Conservation (phyloP, 2,888 invertebrate species). For the Heliconius erato region DNA sequence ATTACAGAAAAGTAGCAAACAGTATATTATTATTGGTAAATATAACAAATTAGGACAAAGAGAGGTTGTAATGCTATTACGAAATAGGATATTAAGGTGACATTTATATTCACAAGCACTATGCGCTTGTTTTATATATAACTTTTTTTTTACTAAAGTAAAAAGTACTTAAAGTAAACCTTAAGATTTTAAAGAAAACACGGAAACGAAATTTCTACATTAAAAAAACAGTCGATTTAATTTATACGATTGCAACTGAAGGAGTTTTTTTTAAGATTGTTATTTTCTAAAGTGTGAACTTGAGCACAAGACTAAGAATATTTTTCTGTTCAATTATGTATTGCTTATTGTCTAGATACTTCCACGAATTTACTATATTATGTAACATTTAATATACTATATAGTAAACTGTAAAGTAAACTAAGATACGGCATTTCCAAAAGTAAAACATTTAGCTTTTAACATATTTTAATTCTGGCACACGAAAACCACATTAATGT, state of each 20-base stretch:
- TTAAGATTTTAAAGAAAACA: neutral
- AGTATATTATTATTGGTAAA: too few relatives aligned
- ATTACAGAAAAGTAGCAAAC: too few relatives aligned
- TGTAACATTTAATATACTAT: neutral
- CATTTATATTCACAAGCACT: too few relatives aligned
- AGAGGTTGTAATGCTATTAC: too few relatives aligned
- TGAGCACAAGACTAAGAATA: neutral
- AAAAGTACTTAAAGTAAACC: too few relatives aligned
- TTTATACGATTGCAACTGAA: neutral
- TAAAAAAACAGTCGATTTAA: neutral
- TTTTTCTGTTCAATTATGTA: neutral
- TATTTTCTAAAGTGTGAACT: neutral
- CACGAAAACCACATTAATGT: slow-evolving; percentile 28
- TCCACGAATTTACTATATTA: neutral
- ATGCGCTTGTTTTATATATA: too few relatives aligned
- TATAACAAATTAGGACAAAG: too few relatives aligned
- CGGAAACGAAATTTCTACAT: neutral
- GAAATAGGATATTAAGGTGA: too few relatives aligned
- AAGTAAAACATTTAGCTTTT: neutral
- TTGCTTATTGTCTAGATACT: neutral
- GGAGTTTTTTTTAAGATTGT: too few relatives aligned
- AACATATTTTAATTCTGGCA: slow-evolving; percentile 20
- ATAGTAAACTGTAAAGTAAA: too few relatives aligned
- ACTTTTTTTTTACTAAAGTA: too few relatives aligned
- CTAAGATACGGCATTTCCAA: neutral